Conservation (phyloP, 2,797 vertebrate genomes). For the Eulemur rubriventer region DNA sequence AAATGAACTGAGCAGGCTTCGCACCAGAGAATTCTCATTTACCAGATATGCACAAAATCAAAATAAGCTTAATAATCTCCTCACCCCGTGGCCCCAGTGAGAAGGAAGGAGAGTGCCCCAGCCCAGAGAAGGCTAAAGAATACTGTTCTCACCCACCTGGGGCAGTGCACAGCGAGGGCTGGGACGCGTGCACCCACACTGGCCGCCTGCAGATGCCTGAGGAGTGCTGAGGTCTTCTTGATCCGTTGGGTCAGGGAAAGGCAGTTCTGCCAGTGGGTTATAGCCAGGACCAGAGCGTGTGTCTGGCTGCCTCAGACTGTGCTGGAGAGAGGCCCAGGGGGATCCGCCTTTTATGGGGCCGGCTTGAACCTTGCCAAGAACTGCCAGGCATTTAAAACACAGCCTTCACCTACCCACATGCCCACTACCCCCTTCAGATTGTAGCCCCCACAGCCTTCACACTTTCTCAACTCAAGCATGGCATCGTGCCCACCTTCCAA, state of each 20-base stretch:
- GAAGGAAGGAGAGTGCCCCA: neutral
- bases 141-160: neutral
- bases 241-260: neutral
- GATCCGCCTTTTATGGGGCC: neutral
- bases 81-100: neutral
- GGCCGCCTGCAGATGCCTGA: neutral
- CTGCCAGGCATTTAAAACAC: neutral
- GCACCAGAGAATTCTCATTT: neutral
- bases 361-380: neutral
- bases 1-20: neutral
- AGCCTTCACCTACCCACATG: neutral
- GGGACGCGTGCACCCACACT: neutral
- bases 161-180: neutral
- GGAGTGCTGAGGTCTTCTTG: neutral
- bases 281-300: neutral
- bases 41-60: neutral
- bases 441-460: neutral
- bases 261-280: neutral
- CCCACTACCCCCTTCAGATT: neutral
- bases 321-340: neutral
- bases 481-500: neutral
- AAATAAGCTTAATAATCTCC: neutral
- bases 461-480: neutral
- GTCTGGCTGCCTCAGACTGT: neutral
- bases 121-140: neutral